Evolutionary conservation across 2,888 invertebrate genomes (phyloP).

Genomic region (Dasysyrphus tricinctus): DNA sequence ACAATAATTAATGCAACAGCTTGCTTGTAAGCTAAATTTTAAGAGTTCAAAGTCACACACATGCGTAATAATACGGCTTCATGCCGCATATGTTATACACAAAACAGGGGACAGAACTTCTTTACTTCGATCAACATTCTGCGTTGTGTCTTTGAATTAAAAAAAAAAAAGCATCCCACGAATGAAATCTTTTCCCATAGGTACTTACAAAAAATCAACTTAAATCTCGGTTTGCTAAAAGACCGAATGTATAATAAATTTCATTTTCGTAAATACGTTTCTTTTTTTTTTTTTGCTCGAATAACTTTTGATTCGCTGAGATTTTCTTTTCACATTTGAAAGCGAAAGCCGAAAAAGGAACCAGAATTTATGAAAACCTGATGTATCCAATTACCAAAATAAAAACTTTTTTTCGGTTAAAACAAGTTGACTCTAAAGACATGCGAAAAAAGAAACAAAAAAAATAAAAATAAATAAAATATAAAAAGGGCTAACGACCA

Average conservation of each 20-base stretch:
- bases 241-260: constrained; percentile 47
- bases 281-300: constrained; percentile 14
- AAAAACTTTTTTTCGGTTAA: constrained; percentile 26
- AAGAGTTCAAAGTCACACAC: constrained; percentile 54
- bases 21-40: constrained; percentile 6
- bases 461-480: neutral
- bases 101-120: neutral
- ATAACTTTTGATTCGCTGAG: constrained; percentile 27
- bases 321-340: constrained; percentile 61
- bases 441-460: constrained; percentile 23
- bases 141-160: constrained; percentile 5
- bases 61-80: constrained; percentile 59
- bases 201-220: neutral
- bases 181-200: constrained; percentile 43
- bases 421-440: constrained; percentile 56
- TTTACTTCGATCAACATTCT: neutral
- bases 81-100: constrained; percentile 54
- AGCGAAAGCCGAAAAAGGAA: constrained; percentile 70
- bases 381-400: constrained; percentile 72
- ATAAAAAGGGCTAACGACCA: constrained; percentile 62
- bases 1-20: constrained; percentile 28
- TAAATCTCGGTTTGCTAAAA: constrained; percentile 45
- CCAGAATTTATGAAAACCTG: constrained; percentile 46
- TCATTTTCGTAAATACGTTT: constrained; percentile 15
- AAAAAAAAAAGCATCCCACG: constrained; percentile 52